phyloP scores from a whole-genome alignment of 1,140 invertebrate species.

The Coenobita brevimanus region DNA sequence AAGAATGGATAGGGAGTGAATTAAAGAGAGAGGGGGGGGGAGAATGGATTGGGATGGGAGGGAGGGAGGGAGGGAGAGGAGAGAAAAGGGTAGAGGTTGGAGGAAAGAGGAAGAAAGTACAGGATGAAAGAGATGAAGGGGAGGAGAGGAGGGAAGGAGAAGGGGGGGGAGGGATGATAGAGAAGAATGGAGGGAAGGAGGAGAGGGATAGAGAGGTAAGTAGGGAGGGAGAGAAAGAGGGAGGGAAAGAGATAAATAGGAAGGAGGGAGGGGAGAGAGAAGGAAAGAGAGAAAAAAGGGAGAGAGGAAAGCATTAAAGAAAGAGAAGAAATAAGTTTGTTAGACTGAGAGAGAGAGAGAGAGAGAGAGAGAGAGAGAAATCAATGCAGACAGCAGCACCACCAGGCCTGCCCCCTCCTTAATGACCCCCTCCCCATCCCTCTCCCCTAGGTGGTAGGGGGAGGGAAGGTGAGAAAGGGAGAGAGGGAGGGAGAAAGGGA shows the following conservation, averaged over 20 bases:
- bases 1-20: background rate
- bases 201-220: background rate
- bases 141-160: background rate
- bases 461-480: no score
- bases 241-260: background rate
- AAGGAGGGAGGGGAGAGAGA: background rate
- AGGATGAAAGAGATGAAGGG: background rate
- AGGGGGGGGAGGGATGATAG: no score
- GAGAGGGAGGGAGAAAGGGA: no score
- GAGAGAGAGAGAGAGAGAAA: no score
- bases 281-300: no score
- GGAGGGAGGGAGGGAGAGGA: background rate
- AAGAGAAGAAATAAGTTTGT: no score
- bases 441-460: no score
- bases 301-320: no score
- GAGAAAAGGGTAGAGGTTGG: background rate
- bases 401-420: no score
- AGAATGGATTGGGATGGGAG: background rate
- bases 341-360: no score
- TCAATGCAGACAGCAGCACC: no score
- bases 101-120: background rate
- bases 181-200: background rate
- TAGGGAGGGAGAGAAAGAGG: background rate
- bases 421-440: no score
- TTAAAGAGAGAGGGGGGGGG: background rate